Evolutionary conservation across 2,797 vertebrate species (phyloP).

Genomic region (Diplodus puntazzo): DNA sequence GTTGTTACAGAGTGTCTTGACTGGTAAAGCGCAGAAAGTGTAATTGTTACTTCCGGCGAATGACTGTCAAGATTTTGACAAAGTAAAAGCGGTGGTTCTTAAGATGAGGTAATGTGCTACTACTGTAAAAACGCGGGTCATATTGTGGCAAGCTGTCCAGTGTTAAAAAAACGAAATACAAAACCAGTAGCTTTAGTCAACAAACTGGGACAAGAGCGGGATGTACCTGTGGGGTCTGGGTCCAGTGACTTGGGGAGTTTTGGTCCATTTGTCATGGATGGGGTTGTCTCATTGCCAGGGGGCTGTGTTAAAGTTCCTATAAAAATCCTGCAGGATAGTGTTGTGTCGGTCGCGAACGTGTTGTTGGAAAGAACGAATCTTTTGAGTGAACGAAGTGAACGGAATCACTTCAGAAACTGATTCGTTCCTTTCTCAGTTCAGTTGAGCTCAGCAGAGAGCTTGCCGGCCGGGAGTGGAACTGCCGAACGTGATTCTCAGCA

Average conservation of each 20-base stretch:
- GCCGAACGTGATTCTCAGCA: too few relatives aligned
- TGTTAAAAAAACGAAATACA: background rate
- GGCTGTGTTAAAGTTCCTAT: too few relatives aligned
- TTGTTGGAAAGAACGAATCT: too few relatives aligned
- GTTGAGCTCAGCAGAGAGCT: too few relatives aligned
- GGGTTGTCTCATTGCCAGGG: background rate
- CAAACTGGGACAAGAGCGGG: background rate
- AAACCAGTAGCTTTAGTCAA: background rate
- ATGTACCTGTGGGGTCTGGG: background rate
- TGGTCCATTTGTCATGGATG: too few relatives aligned
- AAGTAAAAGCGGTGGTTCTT: conserved; percentile 3
- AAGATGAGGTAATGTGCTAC: background rate
- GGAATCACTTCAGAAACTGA: too few relatives aligned
- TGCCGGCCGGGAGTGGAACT: too few relatives aligned
- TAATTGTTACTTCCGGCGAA: background rate
- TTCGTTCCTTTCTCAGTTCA: too few relatives aligned
- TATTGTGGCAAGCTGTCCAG: background rate
- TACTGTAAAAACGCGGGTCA: background rate
- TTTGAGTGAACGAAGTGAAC: too few relatives aligned
- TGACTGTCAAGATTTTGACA: background rate
- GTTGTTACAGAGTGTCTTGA: background rate
- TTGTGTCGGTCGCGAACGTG: too few relatives aligned
- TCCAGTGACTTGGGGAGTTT: background rate
- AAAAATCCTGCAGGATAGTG: too few relatives aligned
- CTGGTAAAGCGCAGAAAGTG: background rate